Conservation (phyloP, 2,797 vertebrate genomes). For the Columba guinea region DNA sequence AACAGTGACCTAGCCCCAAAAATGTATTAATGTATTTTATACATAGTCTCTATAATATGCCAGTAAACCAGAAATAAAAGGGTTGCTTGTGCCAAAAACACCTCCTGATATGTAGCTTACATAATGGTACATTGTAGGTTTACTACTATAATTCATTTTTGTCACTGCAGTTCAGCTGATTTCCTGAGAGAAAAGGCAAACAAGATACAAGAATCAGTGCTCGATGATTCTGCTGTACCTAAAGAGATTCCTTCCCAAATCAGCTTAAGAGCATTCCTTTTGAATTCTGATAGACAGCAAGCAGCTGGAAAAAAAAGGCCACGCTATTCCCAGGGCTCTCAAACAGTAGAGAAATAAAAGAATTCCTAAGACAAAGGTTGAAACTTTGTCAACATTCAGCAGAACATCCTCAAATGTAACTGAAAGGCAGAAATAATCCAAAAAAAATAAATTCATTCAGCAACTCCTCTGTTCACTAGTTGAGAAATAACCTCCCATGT, state of each 20-base stretch:
- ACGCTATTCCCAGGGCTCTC: neutral
- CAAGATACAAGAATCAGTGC: neutral
- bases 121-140: neutral
- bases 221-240: neutral
- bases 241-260: slow-evolving; percentile 28
- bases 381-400: neutral
- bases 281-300: neutral
- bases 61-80: slow-evolving; percentile 47
- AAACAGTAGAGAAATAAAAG: neutral
- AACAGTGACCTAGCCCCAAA: slow-evolving; percentile 16
- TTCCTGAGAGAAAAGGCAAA: slow-evolving; percentile 6
- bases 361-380: neutral
- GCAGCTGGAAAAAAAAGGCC: neutral
- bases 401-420: neutral
- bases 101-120: slow-evolving; percentile 3
- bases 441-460: neutral
- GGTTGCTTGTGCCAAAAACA: slow-evolving; percentile 11
- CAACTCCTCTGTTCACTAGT: neutral
- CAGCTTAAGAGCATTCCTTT: neutral
- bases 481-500: neutral
- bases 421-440: neutral
- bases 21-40: neutral
- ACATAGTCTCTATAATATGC: neutral
- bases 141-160: slow-evolving; percentile 50
- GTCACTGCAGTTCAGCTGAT: neutral